phyloP scores from a whole-genome alignment of 2,888 invertebrate genomes.

The Ormia ochracea region DNA sequence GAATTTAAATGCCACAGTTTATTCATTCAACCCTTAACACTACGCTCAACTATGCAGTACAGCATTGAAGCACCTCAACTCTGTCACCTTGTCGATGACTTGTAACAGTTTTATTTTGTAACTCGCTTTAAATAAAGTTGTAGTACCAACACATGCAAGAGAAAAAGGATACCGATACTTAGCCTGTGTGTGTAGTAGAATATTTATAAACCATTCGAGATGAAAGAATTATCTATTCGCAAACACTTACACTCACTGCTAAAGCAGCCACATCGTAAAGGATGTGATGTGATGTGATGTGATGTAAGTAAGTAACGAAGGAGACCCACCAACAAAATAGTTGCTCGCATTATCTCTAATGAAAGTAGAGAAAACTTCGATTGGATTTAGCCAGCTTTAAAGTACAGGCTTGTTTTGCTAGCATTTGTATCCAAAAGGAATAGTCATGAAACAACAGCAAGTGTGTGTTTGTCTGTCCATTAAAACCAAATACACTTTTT shows the following conservation, averaged over 20 bases:
- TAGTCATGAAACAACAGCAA: constrained; percentile 50
- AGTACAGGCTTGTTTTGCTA: constrained; percentile 15
- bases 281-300: constrained; percentile 38
- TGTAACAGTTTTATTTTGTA: not conserved
- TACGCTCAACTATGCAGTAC: no score
- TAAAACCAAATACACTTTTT: not conserved
- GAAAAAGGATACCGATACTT: not conserved
- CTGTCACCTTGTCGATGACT: not conserved
- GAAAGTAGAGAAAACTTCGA: constrained; percentile 31
- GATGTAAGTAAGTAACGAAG: constrained; percentile 35
- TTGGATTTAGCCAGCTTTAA: constrained; percentile 40
- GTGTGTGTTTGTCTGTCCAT: constrained; percentile 42
- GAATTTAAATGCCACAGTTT: no score
- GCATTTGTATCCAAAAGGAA: constrained; percentile 3
- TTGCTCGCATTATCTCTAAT: no score
- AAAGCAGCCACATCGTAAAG: constrained; percentile 47
- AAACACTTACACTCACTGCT: constrained; percentile 2
- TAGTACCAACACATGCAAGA: not conserved
- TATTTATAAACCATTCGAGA: not conserved
- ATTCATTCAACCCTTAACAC: no score
- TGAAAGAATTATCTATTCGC: not conserved
- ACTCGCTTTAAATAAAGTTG: constrained; percentile 6
- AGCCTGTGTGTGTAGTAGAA: not conserved
- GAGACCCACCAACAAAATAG: constrained; percentile 50
- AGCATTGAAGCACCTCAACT: no score